Conservation (phyloP, 2,888 invertebrate species). For the Caenorhabditis uteleia region DNA sequence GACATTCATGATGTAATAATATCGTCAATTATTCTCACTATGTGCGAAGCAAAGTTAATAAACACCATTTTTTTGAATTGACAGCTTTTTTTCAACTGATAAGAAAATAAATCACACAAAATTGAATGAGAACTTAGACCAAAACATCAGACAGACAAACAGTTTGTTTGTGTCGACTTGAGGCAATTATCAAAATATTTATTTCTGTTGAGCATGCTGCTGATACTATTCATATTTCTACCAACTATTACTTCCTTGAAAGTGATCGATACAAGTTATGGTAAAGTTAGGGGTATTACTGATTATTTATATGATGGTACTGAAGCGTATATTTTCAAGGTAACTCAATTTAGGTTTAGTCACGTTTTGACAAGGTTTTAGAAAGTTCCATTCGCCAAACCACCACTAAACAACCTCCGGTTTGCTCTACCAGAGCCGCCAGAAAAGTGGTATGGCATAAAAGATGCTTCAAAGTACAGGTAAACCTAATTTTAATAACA, state of each 20-base stretch:
- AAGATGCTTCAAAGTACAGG: constrained; percentile 23
- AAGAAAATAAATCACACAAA: no score
- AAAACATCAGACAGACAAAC: no score
- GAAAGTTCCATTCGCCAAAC: constrained; percentile 22
- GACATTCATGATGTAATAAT: no score
- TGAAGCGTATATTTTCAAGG: constrained; percentile 17
- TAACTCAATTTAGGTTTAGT: not conserved
- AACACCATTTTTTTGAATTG: no score
- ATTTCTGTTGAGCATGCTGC: not conserved
- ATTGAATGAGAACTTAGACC: no score
- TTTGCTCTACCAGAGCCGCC: constrained; percentile 14
- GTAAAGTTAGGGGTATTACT: constrained; percentile 14
- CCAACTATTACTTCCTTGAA: not conserved
- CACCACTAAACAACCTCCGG: constrained; percentile 17
- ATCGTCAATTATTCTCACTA: no score
- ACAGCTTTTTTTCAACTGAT: no score
- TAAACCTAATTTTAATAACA: not conserved
- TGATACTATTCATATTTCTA: not conserved
- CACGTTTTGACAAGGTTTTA: constrained; percentile 1
- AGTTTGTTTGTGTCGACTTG: no score
- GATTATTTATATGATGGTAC: not conserved
- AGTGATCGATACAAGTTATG: constrained; percentile 14
- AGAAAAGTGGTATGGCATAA: constrained; percentile 14
- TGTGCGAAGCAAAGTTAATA: no score
- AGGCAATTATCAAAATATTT: no score